phyloP scores from a whole-genome alignment of 2,797 vertebrate genomes.

The Cyclura pinguis region DNA sequence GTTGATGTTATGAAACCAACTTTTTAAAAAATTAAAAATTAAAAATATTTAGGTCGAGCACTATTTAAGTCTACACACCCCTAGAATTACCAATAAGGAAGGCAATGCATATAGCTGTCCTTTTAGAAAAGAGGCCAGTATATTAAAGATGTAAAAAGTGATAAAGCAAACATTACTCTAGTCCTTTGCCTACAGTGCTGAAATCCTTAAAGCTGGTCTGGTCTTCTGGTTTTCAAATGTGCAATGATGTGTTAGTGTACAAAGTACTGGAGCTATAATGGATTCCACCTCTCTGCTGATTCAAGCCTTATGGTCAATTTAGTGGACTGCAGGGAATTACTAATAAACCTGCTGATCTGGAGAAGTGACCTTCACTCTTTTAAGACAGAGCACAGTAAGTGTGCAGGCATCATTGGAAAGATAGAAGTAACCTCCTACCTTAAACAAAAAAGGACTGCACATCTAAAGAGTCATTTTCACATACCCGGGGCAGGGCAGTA shows the following conservation, averaged over 20 bases:
- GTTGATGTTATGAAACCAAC: no score
- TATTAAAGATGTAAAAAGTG: background rate
- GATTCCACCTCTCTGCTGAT: constrained; percentile 52
- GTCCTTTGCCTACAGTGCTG: background rate
- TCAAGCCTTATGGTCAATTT: constrained; percentile 63
- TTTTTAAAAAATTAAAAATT: no score
- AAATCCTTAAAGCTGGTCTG: constrained; percentile 6
- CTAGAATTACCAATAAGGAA: background rate
- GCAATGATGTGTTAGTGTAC: constrained; percentile 11
- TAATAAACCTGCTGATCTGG: constrained; percentile 64
- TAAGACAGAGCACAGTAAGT: constrained; percentile 51
- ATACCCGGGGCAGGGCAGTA: background rate
- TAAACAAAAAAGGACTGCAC: background rate
- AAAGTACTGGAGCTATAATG: constrained; percentile 21
- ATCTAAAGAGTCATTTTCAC: background rate
- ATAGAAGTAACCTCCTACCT: constrained; percentile 30
- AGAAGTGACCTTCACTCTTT: constrained; percentile 63
- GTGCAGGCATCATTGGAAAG: constrained; percentile 28
- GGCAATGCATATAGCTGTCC: no score
- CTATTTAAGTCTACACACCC: no score
- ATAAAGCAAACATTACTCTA: background rate
- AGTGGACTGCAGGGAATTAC: constrained; percentile 53
- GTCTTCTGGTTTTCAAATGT: constrained; percentile 22
- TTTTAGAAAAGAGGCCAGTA: background rate
- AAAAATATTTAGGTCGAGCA: no score